Evolutionary conservation across 2,888 invertebrate genomes (phyloP).

Genomic region (Andrena chrysosceles): DNA sequence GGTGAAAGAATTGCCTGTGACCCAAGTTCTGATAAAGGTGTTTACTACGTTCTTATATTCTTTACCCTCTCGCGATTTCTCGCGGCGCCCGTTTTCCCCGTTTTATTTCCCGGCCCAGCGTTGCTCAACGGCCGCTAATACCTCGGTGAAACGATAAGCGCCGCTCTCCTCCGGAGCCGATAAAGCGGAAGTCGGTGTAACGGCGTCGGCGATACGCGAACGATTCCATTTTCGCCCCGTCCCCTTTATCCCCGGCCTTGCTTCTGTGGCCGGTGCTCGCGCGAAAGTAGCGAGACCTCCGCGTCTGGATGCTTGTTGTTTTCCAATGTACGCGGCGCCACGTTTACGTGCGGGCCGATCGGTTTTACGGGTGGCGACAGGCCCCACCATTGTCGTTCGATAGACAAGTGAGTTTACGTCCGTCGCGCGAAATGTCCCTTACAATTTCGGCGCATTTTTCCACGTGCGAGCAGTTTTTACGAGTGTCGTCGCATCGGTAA

Average conservation of each 20-base stretch:
- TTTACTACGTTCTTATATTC: not conserved
- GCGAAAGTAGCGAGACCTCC: not conserved
- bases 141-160: not conserved
- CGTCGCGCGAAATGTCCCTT: not conserved
- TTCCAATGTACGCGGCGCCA: not conserved
- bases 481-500: slow-evolving; percentile 1
- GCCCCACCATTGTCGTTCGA: not conserved
- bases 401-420: slow-evolving; percentile 26
- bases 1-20: no score
- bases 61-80: not conserved
- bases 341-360: slow-evolving; percentile 18
- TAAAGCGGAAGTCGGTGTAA: slow-evolving; percentile 11
- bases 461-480: slow-evolving; percentile 1
- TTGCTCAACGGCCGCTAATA: not conserved
- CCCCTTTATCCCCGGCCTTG: not conserved
- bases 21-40: no score
- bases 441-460: slow-evolving; percentile 11
- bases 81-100: not conserved
- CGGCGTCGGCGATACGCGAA: slow-evolving; percentile 9
- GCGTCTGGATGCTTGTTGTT: not conserved
- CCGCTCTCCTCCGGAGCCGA: not conserved
- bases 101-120: not conserved
- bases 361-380: slow-evolving; percentile 3
- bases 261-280: not conserved
- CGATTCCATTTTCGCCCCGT: not conserved